Base-by-base conservation (phyloP, 2,113 vertebrate species). In the Myrmecophaga tridactyla region DNA sequence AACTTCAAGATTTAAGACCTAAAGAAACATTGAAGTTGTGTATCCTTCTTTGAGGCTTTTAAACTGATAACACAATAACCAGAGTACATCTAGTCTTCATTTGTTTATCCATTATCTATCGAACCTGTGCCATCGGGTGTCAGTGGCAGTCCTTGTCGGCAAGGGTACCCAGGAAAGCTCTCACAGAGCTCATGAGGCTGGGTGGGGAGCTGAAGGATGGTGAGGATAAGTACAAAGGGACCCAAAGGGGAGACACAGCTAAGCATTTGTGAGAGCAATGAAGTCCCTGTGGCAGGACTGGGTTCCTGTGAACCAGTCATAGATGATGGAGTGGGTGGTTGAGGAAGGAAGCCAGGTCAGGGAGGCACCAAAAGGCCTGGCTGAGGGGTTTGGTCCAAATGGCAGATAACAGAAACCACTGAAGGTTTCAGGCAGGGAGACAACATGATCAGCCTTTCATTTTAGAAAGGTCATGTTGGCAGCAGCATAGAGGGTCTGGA, bases 61-160 rank as follows among this genome's bases (percentile, higher is more conserved):
- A 78, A 67, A 62, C 18, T 10, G 34, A 20, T 51, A 39, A 8
- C 84, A 34, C 84, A 34, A 73, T 56, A 56, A 65, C 31, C 4
- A 4, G 46, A 73, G 75, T 13, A 8, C 12, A 69, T 67, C 36
- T 36, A 39, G 51, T 34, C 58, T 76, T 53, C 20, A 25, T 78
- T 12, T 53, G 62, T 14, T 13, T 25, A 77, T 29, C 46, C 29
- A 46, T 3, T 53, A 20, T 60, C 34, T 23, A 43, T 41, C 25
- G n/a, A 10, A 34, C 15, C 18, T 7, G 6, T 4, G 13, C 53
- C 17, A 20, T 46, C 43, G 62, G 43, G 3, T 20, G 12, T 43
- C 69, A 76, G 0, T 21, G 58, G n/a, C 0, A 3, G 21, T 58
- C 7, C 27, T 25, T 1, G 23, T 3, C 31, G n/a, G 25, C 43